Evolutionary conservation across 2,888 invertebrate genomes (phyloP).

Genomic region (Tiliacea citrago): DNA sequence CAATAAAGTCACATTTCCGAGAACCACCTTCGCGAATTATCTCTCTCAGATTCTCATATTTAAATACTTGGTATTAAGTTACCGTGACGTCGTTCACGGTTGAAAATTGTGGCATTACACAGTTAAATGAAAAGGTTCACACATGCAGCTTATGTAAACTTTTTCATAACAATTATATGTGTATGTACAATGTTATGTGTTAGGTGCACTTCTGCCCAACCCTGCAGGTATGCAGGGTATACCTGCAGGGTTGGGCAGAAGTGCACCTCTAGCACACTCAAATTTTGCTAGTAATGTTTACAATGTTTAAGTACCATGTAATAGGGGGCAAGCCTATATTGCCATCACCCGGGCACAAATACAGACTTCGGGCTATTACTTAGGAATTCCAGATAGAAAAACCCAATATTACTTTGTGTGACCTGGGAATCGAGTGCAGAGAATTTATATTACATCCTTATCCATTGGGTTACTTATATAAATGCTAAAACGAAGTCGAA

Average conservation of each 20-base stretch:
- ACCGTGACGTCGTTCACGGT: constrained; percentile 1
- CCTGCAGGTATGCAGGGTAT: no score
- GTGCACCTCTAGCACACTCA: background rate
- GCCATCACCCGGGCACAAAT: background rate
- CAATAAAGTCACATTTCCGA: constrained; percentile 51
- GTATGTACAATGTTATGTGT: no score
- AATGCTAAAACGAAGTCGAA: constrained; percentile 2
- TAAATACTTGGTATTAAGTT: constrained; percentile 36
- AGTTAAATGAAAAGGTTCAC: background rate
- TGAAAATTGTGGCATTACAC: background rate
- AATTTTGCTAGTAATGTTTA: no score
- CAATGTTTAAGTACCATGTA: background rate
- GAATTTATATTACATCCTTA: no score
- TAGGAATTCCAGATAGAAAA: background rate
- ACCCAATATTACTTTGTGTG: background rate
- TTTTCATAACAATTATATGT: background rate
- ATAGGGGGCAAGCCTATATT: background rate
- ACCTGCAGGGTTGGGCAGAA: no score
- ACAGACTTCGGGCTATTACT: background rate
- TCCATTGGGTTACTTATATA: background rate
- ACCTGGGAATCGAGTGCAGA: background rate
- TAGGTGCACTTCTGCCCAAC: no score
- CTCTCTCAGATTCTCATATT: constrained; percentile 47
- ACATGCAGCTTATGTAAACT: background rate
- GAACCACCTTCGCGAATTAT: constrained; percentile 38